Evolutionary conservation across 2,797 vertebrate genomes (phyloP), one percentile per base, ranked within the genome.

Genomic region (Micrastur ruficollis): DNA sequence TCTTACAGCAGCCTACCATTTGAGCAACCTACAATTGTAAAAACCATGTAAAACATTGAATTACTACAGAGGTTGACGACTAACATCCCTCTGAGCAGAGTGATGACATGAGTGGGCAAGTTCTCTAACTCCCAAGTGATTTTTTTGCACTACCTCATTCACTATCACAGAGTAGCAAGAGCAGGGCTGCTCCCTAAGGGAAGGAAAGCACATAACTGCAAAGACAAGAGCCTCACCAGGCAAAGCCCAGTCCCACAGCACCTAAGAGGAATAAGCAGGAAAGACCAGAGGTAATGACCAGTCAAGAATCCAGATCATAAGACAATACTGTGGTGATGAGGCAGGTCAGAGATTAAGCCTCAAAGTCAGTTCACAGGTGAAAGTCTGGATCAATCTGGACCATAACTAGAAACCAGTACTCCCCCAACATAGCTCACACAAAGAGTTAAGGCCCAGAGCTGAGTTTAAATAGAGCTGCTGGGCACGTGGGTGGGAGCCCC

Each of bases 11-110:
- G 26, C 32, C 26, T 27, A 61, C 65, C 9, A 29, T 17, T 38
- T 49, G 12, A 81, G 71, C n/a, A 73, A 80, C 44, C 10, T 36
- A 26, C 38, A 65, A 5, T 10, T 14, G 9, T 15, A 88, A 84
- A 74, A 79, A 14, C 0, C 8, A 49, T 1, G 6, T 38, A 21
- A 81, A 94, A 36, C 15, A 46, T 0, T 1, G 0, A 52, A 73
- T 32, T 73, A 32, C 38, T 8, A 16, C 2, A 4, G 36, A 76
- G 31, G 3, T 0, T 58, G 83, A 53, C 25, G 16, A 53, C 32
- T 56, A 79, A 68, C 29, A 68, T 31, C 13, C 18, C 65, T 34
- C 49, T 56, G 10, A 86, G 36, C 29, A 76, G 82, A 83, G 18
- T 3, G 5, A 12, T 8, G 14, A 17, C 8, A 52, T 23, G 4